Evolutionary conservation across 2,113 vertebrate species (phyloP), one percentile per base, ranked within the genome.

Genomic region (Cheirogaleus medius): DNA sequence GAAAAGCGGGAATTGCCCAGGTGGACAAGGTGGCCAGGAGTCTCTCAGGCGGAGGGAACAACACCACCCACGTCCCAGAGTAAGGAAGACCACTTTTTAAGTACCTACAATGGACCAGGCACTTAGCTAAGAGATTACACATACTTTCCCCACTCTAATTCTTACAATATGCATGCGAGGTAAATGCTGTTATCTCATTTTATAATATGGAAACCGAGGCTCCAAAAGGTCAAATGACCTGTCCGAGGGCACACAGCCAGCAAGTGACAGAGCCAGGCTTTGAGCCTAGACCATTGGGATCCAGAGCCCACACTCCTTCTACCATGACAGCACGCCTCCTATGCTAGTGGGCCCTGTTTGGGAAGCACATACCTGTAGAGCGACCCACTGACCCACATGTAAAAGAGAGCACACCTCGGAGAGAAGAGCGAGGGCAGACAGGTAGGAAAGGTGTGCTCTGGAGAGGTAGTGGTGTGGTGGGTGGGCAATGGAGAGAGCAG

Each of bases 61-160:
- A 3, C 3, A n/a, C 25, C 0, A 1, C 8, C 23, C 10, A 0
- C 0, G 3, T 34, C 34, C 63, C 54, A 10, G 56, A 49, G 34
- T 12, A 15, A 52, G 52, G 15, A 3, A 63, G n/a, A 32, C 63
- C 17, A 7, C 83, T 21, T 76, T 76, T 47, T 12, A 92, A 60
- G 58, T 9, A 27, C 47, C 13, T 34, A 3, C 9, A 2, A 21
- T 9, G 60, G 37, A 27, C 44, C 8, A 37, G 34, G 68, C 17
- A 23, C 12, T 42, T 6, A 23, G 39, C 42, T 66, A 13, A 29
- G 52, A 47, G 69, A 69, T 11, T 1, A 37, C 37, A 76, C 21
- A 21, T 8, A 15, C 34, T 34, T 15, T 17, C 25, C 8, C 13
- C 29, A n/a, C 5, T 25, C 84, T 27, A 23, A 5, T 20, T 77